Base-by-base conservation (phyloP, 2,888 invertebrate species). In the Dorcus hopei region DNA sequence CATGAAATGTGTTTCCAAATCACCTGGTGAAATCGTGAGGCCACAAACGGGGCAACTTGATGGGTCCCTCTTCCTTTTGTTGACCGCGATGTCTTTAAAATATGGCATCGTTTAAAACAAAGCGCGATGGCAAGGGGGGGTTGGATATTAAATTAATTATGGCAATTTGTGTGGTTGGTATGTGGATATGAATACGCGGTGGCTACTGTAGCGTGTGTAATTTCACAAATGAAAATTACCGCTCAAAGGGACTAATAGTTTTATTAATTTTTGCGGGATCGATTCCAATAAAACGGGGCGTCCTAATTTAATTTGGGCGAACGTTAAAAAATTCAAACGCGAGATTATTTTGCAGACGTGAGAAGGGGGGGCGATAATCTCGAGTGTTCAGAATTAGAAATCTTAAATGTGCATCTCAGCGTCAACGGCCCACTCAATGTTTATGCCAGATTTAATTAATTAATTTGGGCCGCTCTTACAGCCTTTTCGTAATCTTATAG, bases 41-140 rank as follows among this genome's bases (percentile, higher is more conserved):
- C 89, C 88, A 72, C 89, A 89, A 48, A 89, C 84, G 9, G 89
- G 89, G 76, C 89, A 89, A 63, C 78, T 75, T 38, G 79, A 79
- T 50, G 77, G 76, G 55, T 79, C 78, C 38, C 77, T 65, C 60
- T 78, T 78, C 65, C 78, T 79, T 65, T 77, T 75, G 50, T 61
- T 58, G 38, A 47, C 63, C 38, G 57, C 51, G 58, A 58, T 49
- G 40, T 59, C 59, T 59, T 54, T 38, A 45, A 38, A 47, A 54
- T 38, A 54, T 14, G 47, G 26, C 26, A 45, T 45, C 16, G 23
- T 45, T 45, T 45, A 19, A 43, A 45, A 45, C 45, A 23, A 16
- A 38, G n/a, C 16, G 40, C 19, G 38, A 26, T 49, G n/a, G 38
- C 39, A 39, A 23, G 43, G 38, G 54, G 19, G 26, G 38, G 48